phyloP scores from a whole-genome alignment of 2,113 vertebrate species.

The Anser brachyrhynchus region DNA sequence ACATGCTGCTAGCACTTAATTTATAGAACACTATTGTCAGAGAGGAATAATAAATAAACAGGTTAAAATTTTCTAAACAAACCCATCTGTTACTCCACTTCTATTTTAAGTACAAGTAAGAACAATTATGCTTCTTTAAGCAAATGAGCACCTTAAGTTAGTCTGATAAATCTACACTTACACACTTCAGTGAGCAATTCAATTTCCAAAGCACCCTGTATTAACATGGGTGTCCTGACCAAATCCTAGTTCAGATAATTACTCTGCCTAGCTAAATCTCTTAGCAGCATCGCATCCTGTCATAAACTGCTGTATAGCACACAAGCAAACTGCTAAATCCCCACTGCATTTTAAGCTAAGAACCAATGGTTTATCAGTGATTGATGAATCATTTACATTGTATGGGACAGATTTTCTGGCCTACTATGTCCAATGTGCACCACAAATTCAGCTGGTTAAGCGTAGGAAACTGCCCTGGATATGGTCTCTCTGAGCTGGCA shows the following conservation, averaged over 20 bases:
- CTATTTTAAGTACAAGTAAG: constrained; percentile 1
- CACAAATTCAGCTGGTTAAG: neutral
- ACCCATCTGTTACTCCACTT: neutral
- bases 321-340: neutral
- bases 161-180: constrained; percentile 35
- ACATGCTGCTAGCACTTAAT: neutral
- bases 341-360: neutral
- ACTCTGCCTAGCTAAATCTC: constrained; percentile 15
- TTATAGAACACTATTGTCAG: neutral
- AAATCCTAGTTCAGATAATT: constrained; percentile 47
- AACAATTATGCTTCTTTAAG: constrained; percentile 42
- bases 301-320: neutral
- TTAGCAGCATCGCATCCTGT: neutral
- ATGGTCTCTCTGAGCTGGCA: neutral
- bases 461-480: neutral
- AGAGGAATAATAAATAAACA: neutral
- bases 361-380: neutral
- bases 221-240: constrained; percentile 9
- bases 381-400: neutral
- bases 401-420: neutral
- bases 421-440: neutral
- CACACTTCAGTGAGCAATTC: constrained; percentile 32
- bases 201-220: constrained; percentile 39
- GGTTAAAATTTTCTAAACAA: neutral
- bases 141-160: constrained; percentile 44